Evolutionary conservation across 2,797 vertebrate genomes (phyloP), one percentile per base, ranked within the genome.

Genomic region (Argya squamiceps): DNA sequence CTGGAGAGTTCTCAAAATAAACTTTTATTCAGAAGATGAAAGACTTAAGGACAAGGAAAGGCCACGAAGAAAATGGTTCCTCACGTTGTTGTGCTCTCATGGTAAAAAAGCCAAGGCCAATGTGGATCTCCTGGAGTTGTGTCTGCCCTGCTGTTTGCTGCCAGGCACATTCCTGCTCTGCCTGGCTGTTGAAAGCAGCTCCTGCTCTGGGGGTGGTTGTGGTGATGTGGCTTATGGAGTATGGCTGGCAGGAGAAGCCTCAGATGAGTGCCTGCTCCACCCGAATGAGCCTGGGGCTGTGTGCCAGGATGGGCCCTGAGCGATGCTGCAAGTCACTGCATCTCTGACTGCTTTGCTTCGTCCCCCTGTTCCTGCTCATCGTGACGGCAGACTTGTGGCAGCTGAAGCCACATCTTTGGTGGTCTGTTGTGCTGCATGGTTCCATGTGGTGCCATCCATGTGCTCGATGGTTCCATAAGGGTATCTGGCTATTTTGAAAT

Each of bases 351-450:
- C 34, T 64, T 8, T 37, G 10, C 37, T 64, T 27, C 59, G 21
- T 23, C 47, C 12, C 21, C 5, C 8, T 1, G 1, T 30, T 59
- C 13, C 24, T 32, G 41, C 41, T 65, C 1, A 0, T 12, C 22
- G 3, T 24, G 36, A 13, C 2, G 8, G 24, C 15, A 12, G 13
- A n/a, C 43, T 67, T 64, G 36, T 34, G 76, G 37, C 58, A 44
- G 43, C 55, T 2, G 0, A 56, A 74, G 32, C 26, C 0, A 0
- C 10, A 4, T n/a, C 67, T 56, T 43, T 49, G 20, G 6, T 8
- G 2, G 2, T 79, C 7, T 52, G 1, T n/a, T 60, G 34, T 17
- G 11, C 15, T 63, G 29, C 6, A 12, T 76, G 24, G 27, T 43
- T 76, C 15, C 4, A 2, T 4, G 1, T 87, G 26, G 7, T 30